Conservation (phyloP, 1,140 invertebrate genomes). For the Brachionus calyciflorus region DNA sequence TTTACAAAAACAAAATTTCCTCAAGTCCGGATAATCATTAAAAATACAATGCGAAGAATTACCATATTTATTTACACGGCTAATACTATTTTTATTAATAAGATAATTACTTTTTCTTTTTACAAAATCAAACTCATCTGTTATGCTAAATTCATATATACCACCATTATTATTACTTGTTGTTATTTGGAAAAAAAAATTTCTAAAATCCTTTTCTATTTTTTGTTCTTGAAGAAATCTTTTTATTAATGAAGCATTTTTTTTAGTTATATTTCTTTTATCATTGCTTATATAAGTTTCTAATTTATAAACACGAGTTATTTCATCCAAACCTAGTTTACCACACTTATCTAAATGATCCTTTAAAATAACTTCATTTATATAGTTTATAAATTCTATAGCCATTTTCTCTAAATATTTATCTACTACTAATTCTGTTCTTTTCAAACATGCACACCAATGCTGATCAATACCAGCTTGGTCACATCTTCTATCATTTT, state of each 20-base stretch:
- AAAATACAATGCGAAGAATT: not conserved
- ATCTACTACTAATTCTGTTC: conserved; percentile 64
- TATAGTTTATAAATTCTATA: conserved; percentile 64
- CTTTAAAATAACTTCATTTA: conserved; percentile 68
- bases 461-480: conserved; percentile 84
- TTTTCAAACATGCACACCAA: conserved; percentile 86
- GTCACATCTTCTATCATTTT: conserved; percentile 71
- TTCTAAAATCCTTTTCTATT: conserved; percentile 58
- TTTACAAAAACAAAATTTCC: not conserved
- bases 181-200: conserved; percentile 74
- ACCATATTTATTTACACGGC: conserved; percentile 80
- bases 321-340: conserved; percentile 63
- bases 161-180: conserved; percentile 72
- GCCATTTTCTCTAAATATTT: conserved; percentile 60
- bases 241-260: conserved; percentile 63
- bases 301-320: conserved; percentile 70
- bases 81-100: conserved; percentile 73
- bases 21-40: not conserved
- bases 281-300: conserved; percentile 69
- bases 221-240: not conserved
- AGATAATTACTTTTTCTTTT: conserved; percentile 65
- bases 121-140: conserved; percentile 62
- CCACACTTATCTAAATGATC: conserved; percentile 67
- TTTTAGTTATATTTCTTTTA: conserved; percentile 71
- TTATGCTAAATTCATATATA: conserved; percentile 71